A percentile compares a stretch with the other conserved stretches of the same genome.
These are phyloP conservation scores for Otolemur crassicaudatus DNA, from an alignment of 2,797 vertebrate species.

Conservation along the genomic window DNA sequence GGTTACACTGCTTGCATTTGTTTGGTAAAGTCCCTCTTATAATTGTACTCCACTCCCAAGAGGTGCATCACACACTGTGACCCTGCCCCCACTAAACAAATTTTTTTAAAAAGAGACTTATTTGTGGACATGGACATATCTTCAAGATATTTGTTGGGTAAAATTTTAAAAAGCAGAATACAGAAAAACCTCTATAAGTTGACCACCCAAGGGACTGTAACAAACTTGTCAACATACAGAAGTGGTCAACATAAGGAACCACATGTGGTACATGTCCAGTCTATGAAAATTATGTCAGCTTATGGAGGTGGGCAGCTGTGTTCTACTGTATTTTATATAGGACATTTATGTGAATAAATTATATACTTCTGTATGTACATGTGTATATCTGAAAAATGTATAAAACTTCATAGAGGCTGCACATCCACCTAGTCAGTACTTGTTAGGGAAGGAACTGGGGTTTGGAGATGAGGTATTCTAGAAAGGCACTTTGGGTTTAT, in stretches of 20 bases:
- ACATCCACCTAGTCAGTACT: neutral
- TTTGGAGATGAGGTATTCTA: neutral
- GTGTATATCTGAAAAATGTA: slow-evolving; percentile 14
- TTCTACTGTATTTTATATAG: neutral
- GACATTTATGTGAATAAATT: slow-evolving; percentile 35
- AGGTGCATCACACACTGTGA: no score
- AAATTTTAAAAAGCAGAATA: slow-evolving; percentile 29
- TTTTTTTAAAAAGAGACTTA: neutral
- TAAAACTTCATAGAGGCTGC: neutral
- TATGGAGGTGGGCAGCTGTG: no score
- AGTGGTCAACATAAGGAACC: no score
- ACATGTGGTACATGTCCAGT: no score
- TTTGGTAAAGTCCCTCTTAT: no score
- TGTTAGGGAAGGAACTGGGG: neutral
- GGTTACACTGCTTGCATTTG: no score
- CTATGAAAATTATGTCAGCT: no score
- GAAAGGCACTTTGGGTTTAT: slow-evolving; percentile 2
- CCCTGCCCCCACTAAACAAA: neutral
- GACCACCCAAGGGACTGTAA: no score
- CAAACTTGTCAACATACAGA: no score
- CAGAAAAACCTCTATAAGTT: no score
- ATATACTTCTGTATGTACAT: neutral
- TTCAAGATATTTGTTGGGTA: slow-evolving; percentile 12
- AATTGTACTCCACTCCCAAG: no score
- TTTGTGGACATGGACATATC: neutral